Conservation (phyloP, 2,797 vertebrate genomes). For the Poecilia gillii region DNA sequence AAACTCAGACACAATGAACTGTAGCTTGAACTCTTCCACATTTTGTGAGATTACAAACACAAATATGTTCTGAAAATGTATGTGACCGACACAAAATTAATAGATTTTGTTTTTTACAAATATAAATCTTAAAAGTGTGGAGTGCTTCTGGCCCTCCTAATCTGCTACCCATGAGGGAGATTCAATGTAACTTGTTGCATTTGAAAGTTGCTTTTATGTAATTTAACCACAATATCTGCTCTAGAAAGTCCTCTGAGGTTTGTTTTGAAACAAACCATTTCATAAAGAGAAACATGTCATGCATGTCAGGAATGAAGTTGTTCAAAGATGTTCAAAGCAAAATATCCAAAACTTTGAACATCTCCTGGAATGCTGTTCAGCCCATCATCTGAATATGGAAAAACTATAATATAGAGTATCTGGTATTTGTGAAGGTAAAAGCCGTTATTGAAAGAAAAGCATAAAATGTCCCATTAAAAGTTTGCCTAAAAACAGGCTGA, state of each 20-base stretch:
- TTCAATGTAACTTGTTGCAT: neutral
- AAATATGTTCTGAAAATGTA: neutral
- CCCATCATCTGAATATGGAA: neutral
- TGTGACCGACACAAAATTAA: neutral
- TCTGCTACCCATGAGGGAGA: neutral
- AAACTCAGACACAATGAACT: neutral
- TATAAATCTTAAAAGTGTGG: neutral
- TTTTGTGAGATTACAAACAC: neutral
- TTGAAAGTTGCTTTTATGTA: neutral
- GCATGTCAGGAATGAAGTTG: neutral
- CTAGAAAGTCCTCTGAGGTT: neutral
- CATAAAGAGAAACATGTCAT: neutral
- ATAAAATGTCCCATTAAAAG: neutral
- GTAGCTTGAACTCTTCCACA: neutral
- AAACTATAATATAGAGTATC: neutral
- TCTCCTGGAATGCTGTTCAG: neutral
- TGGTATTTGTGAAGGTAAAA: neutral
- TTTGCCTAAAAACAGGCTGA: neutral
- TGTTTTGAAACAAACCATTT: neutral
- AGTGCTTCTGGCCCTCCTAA: neutral
- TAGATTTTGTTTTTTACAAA: neutral
- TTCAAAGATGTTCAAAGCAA: neutral
- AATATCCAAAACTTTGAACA: neutral
- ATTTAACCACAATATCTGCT: neutral
- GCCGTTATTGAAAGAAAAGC: neutral